A percentile compares a stretch with the other conserved stretches of the same genome.
Evolutionary conservation across 2,113 vertebrate genomes (phyloP).

Genomic region (Haplochromis vanheusdeni): DNA sequence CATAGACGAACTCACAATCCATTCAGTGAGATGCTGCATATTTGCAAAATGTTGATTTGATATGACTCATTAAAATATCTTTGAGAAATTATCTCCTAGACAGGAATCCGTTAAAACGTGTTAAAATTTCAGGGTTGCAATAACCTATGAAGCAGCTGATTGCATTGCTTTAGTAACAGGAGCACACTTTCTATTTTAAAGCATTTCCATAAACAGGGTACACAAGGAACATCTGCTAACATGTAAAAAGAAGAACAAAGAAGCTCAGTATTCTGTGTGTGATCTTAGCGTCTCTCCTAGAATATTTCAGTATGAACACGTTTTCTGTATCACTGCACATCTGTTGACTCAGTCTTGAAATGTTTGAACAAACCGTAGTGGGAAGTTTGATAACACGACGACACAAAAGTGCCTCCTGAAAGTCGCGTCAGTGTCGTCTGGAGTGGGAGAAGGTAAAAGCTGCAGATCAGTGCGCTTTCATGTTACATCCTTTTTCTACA

Average conservation of each 20-base stretch:
- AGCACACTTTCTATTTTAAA: neutral
- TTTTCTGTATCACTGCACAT: constrained; percentile 6
- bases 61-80: neutral
- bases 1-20: neutral
- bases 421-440: neutral
- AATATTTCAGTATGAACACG: neutral
- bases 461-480: neutral
- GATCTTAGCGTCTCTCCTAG: neutral
- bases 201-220: neutral
- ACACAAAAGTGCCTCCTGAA: neutral
- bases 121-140: neutral
- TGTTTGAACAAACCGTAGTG: constrained; percentile 22
- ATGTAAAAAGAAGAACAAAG: neutral
- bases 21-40: neutral
- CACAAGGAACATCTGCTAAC: neutral
- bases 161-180: neutral
- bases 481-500: neutral
- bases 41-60: neutral
- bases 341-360: constrained; percentile 32
- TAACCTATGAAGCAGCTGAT: neutral
- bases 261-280: neutral
- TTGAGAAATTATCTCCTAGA: neutral
- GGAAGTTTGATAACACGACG: neutral
- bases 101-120: fast-evolving
- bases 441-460: neutral